Evolutionary conservation across 2,113 vertebrate species (phyloP), one percentile per base, ranked within the genome.

Genomic region (Cyphomyrus discorhynchus): DNA sequence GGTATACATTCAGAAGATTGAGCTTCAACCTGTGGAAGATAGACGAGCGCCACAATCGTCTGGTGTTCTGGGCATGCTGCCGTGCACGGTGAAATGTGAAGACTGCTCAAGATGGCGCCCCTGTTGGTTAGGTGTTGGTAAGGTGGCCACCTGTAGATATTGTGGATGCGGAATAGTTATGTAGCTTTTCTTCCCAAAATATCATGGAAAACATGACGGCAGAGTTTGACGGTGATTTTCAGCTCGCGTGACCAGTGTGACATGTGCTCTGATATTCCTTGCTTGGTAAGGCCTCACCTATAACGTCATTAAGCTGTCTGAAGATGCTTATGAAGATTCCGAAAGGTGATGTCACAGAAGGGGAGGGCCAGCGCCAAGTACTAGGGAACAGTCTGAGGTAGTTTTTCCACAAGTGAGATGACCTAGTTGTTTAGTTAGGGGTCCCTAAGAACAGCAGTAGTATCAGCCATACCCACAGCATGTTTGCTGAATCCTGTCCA

Each of bases 1-100:
- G 92, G 92, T 90, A 86, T 91, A 94, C 47, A 90, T 93, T 91
- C 89, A 53, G 89, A 70, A 46, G 47, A 88, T 89, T 91, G 90
- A 92, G 90, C 91, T 91, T 77, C 88, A 86, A 90, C 89, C 93
- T 91, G 86, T 4, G 92, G 88, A 90, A 91, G 91, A 88, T 91
- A 90, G 80, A 89, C 35, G 35, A 42, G 74, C 27, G n/a, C n/a
- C 62, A 45, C 31, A 11, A 10, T 62, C 24, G 10, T 82, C 19
- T 82, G 39, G 1, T 24, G 31, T 27, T 6, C 2, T 2, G 35
- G 74, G 74, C 11, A 8, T 80, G 46, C 39, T 46, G 82, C 24
- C 8, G 10, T 90, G 70, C 91, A 56, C 52, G 92, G 91, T 92
- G 90, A 88, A 10, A 15, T 70, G 80, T 85, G 21, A 27, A 15